Base-by-base conservation (phyloP, 2,888 invertebrate species). In the Leucania comma region DNA sequence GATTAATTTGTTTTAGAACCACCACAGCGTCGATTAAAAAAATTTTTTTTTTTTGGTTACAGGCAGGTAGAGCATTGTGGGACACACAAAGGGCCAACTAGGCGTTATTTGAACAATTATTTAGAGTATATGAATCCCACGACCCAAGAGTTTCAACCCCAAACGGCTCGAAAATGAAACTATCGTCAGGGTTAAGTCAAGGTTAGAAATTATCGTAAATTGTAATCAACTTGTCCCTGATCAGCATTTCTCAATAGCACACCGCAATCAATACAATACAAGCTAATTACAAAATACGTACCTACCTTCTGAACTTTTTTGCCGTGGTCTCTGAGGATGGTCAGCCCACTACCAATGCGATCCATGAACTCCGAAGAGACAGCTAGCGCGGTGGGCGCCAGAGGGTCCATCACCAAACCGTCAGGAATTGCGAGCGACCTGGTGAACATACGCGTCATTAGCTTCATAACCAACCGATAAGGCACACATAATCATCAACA, bases 371-470 rank as follows among this genome's bases (percentile, higher is more conserved):
- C 95, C 56, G 93, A 89, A 70, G 95, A 93, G 81, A 95, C 93
- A 76, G 92, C 94, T 81, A 95, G 93, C 89, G 95, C 93, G 76
- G 93, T 92, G 77, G 95, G 95, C 85, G 95, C 90, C 84, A 95
- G 85, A 75, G 95, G 95, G 87, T 96, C 95, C 95, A 95, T 94
- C 84, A 91, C 94, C 90, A 96, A 89, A 83, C 95, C 95, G 90
- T 95, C 95, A 81, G 95, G 95, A 72, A 95, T 92, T 82, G 95
- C 91, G 88, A 94, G 91, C 81, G 95, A 95, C 95, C 95, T 96
- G 89, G 68, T 66, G 50, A 73, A 72, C 73, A 80, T 78, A 75
- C 64, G 51, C 9, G 59, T 68, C 24, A 74, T 61, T 74, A 81
- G 48, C 22, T 46, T 57, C 22, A 62, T 58, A 14, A 62, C 17